These are phyloP conservation scores for Nasalis larvatus DNA, from an alignment of 2,113 vertebrate species.

Conservation along the genomic window DNA sequence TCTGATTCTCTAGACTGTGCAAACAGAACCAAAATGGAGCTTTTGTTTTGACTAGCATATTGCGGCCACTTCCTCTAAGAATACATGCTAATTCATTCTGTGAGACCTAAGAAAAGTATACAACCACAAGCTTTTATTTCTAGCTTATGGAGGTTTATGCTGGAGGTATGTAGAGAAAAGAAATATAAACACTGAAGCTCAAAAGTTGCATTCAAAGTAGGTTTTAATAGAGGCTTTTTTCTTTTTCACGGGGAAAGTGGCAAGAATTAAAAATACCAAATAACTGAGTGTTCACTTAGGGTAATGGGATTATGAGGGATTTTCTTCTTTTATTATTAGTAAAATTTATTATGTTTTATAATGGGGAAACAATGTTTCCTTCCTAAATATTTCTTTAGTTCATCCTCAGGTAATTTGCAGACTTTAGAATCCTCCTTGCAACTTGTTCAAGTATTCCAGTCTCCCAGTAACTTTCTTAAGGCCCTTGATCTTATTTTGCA, in stretches of 20 bases:
- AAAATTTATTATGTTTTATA: neutral
- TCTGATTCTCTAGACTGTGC: neutral
- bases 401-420: neutral
- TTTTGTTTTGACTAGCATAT: slow-evolving; percentile 16
- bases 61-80: neutral
- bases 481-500: neutral
- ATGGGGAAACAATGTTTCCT: neutral
- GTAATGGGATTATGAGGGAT: neutral
- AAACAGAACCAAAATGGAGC: neutral
- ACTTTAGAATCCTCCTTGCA: neutral
- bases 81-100: neutral
- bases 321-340: slow-evolving; percentile 8
- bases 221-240: neutral
- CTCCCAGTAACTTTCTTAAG: neutral
- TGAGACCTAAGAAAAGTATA: slow-evolving; percentile 20
- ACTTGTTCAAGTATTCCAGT: neutral
- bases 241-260: neutral
- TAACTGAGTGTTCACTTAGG: neutral
- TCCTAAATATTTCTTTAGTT: neutral
- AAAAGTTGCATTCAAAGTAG: slow-evolving; percentile 21
- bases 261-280: neutral
- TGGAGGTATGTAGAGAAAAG: neutral
- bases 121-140: neutral
- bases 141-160: neutral
- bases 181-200: slow-evolving; percentile 30